phyloP scores from a whole-genome alignment of 53 echinoderm and acorn worm species.

The Arbacia lixula region DNA sequence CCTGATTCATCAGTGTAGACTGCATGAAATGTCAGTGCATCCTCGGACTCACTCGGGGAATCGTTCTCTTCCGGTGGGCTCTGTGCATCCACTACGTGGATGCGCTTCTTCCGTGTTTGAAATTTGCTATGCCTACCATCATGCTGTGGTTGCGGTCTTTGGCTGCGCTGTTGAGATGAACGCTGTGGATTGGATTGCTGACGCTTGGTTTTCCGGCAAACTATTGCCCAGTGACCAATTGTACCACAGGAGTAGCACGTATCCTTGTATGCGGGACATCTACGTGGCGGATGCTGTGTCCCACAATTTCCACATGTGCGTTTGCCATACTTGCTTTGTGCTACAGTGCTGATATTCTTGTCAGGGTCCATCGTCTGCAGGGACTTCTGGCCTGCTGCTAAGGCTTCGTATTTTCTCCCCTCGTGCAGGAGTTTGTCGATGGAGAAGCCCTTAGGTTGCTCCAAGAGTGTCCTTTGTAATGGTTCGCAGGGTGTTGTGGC shows the following conservation, averaged over 20 bases:
- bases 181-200: not conserved
- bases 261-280: conserved; percentile 73
- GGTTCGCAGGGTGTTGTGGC: conserved; percentile 57
- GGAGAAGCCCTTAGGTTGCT: conserved; percentile 23
- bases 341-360: conserved; percentile 16
- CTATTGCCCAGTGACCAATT: conserved; percentile 69
- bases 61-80: no score
- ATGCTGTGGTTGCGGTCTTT: no score
- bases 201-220: conserved; percentile 43
- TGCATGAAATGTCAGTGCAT: no score
- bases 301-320: conserved; percentile 57
- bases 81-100: no score
- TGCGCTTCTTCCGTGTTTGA: no score
- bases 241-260: conserved; percentile 60
- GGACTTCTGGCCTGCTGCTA: conserved; percentile 51
- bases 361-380: conserved; percentile 9
- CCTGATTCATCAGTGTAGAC: no score
- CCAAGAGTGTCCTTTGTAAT: conserved; percentile 47
- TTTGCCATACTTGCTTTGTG: not conserved
- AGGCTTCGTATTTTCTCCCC: conserved; percentile 65
- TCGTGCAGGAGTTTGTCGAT: conserved; percentile 29
- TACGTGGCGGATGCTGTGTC: conserved; percentile 44
- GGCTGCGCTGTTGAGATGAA: not conserved
- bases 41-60: no score
- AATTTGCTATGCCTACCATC: not conserved